Evolutionary conservation across 2,888 invertebrate genomes (phyloP).

Genomic region (Cheilosia vulpina): DNA sequence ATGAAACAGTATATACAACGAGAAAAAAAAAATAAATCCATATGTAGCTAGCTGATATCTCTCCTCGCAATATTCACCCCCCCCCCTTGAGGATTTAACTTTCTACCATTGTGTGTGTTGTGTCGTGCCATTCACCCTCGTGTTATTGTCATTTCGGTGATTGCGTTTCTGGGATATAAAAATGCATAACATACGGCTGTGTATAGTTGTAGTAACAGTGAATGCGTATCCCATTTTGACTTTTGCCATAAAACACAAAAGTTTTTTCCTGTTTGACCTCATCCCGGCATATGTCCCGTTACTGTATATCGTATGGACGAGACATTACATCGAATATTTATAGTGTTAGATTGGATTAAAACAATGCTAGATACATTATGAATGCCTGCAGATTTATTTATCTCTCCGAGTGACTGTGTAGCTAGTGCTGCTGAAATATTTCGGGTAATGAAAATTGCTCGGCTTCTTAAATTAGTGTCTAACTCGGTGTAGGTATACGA

Average conservation of each 20-base stretch:
- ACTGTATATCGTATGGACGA: conserved; percentile 4
- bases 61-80: conserved; percentile 43
- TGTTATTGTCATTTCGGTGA: conserved; percentile 76
- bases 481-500: conserved; percentile 2
- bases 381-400: conserved; percentile 21
- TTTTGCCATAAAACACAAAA: conserved; percentile 45
- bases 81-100: conserved; percentile 53
- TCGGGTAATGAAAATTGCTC: conserved; percentile 53
- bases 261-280: conserved; percentile 39
- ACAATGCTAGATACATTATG: conserved; percentile 33
- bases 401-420: not conserved
- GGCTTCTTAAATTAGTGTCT: conserved; percentile 43
- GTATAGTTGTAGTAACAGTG: conserved; percentile 2
- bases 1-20: conserved; percentile 19
- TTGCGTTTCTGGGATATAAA: conserved; percentile 77
- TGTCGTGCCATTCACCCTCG: conserved; percentile 50
- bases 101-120: conserved; percentile 1
- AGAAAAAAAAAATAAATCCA: conserved; percentile 31
- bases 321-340: conserved; percentile 51
- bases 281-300: conserved; percentile 47
- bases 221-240: conserved; percentile 48
- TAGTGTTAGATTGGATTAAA: conserved; percentile 50
- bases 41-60: conserved; percentile 9
- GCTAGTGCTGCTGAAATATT: not conserved
- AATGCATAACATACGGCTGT: conserved; percentile 67